Evolutionary conservation across 2,888 invertebrate genomes (phyloP), one percentile per base, ranked within the genome.

Genomic region (Pammene fasciana): DNA sequence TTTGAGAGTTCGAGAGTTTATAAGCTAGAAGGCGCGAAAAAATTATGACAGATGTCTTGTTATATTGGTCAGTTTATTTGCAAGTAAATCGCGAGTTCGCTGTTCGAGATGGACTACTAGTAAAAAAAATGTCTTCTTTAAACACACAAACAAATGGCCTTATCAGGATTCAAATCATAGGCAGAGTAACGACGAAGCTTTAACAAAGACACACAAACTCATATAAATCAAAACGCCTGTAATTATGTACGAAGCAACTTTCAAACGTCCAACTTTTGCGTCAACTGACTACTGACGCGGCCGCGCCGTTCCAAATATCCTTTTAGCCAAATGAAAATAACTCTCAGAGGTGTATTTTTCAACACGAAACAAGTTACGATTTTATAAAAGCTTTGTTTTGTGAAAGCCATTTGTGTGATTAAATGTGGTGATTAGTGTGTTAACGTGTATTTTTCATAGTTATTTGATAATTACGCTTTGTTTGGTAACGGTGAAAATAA

Each of bases 321-420:
- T 86, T 85, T 86, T 79, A 85, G 74, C 73, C 76, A 83, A 83
- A 86, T 86, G 83, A 82, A 83, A 80, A 80, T 78, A 76, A 81
- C 79, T 74, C 76, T 76, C 82, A 54, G 66, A 72, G 75, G 77
- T 64, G 57, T 65, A 70, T 70, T 70, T 70, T 70, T 70, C 68
- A 54, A 45, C 59, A 41, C 38, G 62, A 68, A 45, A 52, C 43
- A 57, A 52, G 41, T 65, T 70, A 70, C 68, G 59, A 60, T 70
- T 70, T 65, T 57, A 70, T 59, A 65, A 70, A 54, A 70, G 65
- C 64, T 57, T 61, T 67, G 67, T 50, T 68, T 46, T 46, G 46
- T 41, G 62, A 36, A 56, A 59, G 52, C 43, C 68, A 70, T 70
- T 70, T 65, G 65, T 26, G 38, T 46, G 59, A 70, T 65, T 70